Evolutionary conservation across 2,888 invertebrate species (phyloP).

Genomic region (Leptogaster cylindrica): DNA sequence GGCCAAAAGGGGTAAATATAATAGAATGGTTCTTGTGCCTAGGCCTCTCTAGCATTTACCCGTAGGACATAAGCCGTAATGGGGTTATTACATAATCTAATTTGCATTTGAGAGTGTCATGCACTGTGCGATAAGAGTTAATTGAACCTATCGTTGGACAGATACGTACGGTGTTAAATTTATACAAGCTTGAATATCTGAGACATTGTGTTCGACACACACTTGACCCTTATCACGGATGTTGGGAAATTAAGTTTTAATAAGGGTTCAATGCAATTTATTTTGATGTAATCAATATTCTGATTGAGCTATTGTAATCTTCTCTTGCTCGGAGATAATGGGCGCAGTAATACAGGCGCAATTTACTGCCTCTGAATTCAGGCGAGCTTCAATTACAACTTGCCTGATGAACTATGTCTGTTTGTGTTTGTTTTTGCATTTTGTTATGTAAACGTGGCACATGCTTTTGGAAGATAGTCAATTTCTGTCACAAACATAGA

Average conservation of each 20-base stretch:
- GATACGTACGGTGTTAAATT: conserved; percentile 22
- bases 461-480: too few species aligned
- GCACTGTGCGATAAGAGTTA: conserved; percentile 40
- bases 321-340: neutral
- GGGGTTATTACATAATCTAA: conserved; percentile 39
- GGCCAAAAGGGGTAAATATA: too few species aligned
- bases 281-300: conserved; percentile 27
- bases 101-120: conserved; percentile 41
- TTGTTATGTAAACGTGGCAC: too few species aligned
- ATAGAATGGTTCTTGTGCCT: too few species aligned
- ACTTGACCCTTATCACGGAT: conserved; percentile 26
- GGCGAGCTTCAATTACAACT: neutral
- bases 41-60: neutral
- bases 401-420: too few species aligned
- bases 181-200: conserved; percentile 4
- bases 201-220: neutral
- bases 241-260: conserved; percentile 38
- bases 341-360: too few species aligned
- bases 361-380: neutral
- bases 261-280: conserved; percentile 37
- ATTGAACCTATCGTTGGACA: conserved; percentile 38
- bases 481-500: too few species aligned
- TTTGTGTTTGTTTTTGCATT: too few species aligned
- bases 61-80: conserved; percentile 3
- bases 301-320: conserved; percentile 34